Evolutionary conservation across 2,797 vertebrate genomes (phyloP), one percentile per base, ranked within the genome.

Genomic region (Bothrops alternatus): DNA sequence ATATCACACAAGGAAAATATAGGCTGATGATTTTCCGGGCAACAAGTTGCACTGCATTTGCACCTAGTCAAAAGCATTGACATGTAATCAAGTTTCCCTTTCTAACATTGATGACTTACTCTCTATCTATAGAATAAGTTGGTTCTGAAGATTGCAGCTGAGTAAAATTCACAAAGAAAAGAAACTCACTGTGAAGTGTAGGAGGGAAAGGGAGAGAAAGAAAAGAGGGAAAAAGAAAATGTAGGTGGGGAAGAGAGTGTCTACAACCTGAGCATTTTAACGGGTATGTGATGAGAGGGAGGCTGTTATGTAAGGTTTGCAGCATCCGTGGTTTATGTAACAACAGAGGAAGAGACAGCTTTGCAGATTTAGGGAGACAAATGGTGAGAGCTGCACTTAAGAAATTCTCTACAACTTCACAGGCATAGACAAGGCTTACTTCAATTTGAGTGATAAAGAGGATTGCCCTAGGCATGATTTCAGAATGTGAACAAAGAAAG

Each of bases 251-350:
- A 82, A 32, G 47, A 53, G 60, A 42, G 1, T 8, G 23, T 13
- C 82, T 50, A 55, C 53, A 65, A 50, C 55, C 61, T 73, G 61
- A 93, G 32, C 37, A 3, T 87, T 90, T 57, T 47, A 87, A 73
- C 18, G 25, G 85, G 4, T 16, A 18, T 3, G 23, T 50, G 23
- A 47, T 20, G 55, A 32, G 37, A 69, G 18, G 60, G 92, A 65
- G 86, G 23, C 56, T 2, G 13, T 90, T 90, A 93, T 61, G 86
- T 90, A 93, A 90, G 86, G 56, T 53, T 55, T 93, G 92, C 89
- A 90, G 89, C 90, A 61, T 47, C 10, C 0, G 28, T 61, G 89
- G 42, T 88, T 93, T 93, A 93, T 82, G 85, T 90, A 93, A 93
- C 92, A 14, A 42, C 32, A 32, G 57, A 55, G 53, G 28, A 26